phyloP scores from a whole-genome alignment of 2,113 vertebrate genomes.

The Callipepla californica region DNA sequence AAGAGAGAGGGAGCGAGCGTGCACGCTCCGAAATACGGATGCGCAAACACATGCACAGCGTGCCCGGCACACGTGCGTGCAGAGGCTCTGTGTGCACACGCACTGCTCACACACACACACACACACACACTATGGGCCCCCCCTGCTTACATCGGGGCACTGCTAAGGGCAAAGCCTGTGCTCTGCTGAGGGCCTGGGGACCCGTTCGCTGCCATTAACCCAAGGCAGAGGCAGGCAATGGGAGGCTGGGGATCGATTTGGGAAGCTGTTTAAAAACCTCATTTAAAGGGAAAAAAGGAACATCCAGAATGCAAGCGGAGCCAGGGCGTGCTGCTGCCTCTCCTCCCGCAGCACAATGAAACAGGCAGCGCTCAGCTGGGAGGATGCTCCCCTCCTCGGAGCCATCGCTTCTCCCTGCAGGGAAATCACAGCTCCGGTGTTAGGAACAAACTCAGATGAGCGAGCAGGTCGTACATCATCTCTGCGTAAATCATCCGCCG shows the following conservation, averaged over 20 bases:
- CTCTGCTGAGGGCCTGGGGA: neutral
- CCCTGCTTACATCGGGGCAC: too few species aligned
- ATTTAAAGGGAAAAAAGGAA: neutral
- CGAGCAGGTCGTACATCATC: constrained; percentile 49
- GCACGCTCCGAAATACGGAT: neutral
- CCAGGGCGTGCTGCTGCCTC: neutral
- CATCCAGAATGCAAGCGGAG: neutral
- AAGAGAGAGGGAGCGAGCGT: neutral
- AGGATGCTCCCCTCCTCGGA: neutral
- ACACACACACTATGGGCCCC: too few species aligned
- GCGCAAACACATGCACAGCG: neutral
- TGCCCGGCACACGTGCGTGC: neutral
- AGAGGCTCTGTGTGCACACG: neutral
- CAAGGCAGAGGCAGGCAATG: neutral
- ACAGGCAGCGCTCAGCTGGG: neutral
- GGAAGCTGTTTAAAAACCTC: constrained; percentile 18
- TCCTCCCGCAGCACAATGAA: neutral
- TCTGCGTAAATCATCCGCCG: neutral
- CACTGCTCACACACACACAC: neutral
- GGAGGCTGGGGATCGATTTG: constrained; percentile 43
- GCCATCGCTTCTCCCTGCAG: neutral
- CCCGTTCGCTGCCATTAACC: neutral
- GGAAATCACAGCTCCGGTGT: neutral
- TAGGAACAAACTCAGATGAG: constrained; percentile 36
- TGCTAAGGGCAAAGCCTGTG: rapidly evolving